A percentile compares a stretch with the other conserved stretches of the same genome.
Conservation (phyloP, 2,888 invertebrate genomes). For the Caenorhabditis drosophilae region DNA sequence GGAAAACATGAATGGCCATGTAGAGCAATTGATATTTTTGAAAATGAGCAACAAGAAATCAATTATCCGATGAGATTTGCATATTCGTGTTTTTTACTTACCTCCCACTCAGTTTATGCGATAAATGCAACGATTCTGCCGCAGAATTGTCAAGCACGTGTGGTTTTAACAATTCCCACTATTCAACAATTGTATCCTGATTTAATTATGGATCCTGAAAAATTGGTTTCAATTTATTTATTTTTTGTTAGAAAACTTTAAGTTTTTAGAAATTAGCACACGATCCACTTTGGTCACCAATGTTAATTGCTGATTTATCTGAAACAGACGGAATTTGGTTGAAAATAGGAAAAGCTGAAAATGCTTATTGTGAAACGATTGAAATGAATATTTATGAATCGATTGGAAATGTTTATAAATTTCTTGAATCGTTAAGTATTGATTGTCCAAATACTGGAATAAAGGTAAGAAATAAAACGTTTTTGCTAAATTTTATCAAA, state of each 20-base stretch:
- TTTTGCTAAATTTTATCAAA: neutral
- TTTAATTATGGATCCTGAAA: no score
- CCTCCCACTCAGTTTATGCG: slow-evolving; percentile 46
- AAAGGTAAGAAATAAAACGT: neutral
- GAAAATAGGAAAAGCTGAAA: slow-evolving; percentile 10
- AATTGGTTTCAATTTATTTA: no score
- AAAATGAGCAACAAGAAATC: neutral
- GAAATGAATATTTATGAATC: slow-evolving; percentile 8
- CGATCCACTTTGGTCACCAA: slow-evolving; percentile 52
- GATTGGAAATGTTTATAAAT: neutral
- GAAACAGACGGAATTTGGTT: slow-evolving; percentile 43
- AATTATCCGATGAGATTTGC: slow-evolving; percentile 38
- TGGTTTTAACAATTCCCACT: neutral
- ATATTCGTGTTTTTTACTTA: slow-evolving; percentile 57
- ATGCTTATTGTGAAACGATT: slow-evolving; percentile 16
- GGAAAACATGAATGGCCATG: slow-evolving; percentile 23
- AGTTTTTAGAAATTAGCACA: neutral
- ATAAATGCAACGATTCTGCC: slow-evolving; percentile 54
- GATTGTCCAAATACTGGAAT: neutral
- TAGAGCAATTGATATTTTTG: slow-evolving; percentile 14
- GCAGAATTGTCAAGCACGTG: slow-evolving; percentile 44
- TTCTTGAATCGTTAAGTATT: no score
- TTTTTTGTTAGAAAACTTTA: neutral
- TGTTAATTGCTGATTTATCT: slow-evolving; percentile 47
- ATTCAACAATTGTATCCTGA: neutral